Base-by-base conservation (phyloP, 2,113 vertebrate species). In the Lanius collurio region DNA sequence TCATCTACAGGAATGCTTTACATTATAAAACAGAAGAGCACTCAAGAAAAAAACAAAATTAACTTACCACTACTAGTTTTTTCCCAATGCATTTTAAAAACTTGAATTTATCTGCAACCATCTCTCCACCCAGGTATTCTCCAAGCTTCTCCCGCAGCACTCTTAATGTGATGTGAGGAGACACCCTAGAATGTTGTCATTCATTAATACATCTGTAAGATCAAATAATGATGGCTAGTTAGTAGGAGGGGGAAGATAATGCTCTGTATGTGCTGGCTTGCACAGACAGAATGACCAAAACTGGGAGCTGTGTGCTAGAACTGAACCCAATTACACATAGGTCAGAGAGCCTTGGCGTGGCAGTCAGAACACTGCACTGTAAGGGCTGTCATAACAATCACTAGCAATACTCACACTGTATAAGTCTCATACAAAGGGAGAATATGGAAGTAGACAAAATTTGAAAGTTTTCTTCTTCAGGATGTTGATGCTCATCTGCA, bases 51-150 rank as follows among this genome's bases (percentile, higher is more conserved):
- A 70, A 37, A 90, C 64, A 37, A 60, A 59, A 39, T 8, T n/a
- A 86, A 97, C 98, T 98, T 97, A 99, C 99, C 98, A 99, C 93
- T 65, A 98, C 98, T 97, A 99, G 97, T 84, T 99, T 99, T 96
- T 98, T 98, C 50, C 99, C 99, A 94, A 99, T 98, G 94, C 98
- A 99, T 97, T 99, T 99, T 94, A 99, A 97, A 98, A 99, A 99
- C 53, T 77, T 98, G 97, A 98, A 99, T 97, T 98, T 98, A 87
- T 99, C 98, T 92, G 97, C 44, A 89, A 97, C 79, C 74, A 94
- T 95, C 63, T 97, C 98, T 60, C 98, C 94, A 62, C 98, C 98
- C 71, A 99, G 98, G 68, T 99, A 98, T 15, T 98, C 93, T 60
- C 96, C 96, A 68, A 99, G 97, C 65, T 96, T 97, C 64, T 97